Conservation (phyloP, 2,797 vertebrate genomes). For the Anguilla pacifica region DNA sequence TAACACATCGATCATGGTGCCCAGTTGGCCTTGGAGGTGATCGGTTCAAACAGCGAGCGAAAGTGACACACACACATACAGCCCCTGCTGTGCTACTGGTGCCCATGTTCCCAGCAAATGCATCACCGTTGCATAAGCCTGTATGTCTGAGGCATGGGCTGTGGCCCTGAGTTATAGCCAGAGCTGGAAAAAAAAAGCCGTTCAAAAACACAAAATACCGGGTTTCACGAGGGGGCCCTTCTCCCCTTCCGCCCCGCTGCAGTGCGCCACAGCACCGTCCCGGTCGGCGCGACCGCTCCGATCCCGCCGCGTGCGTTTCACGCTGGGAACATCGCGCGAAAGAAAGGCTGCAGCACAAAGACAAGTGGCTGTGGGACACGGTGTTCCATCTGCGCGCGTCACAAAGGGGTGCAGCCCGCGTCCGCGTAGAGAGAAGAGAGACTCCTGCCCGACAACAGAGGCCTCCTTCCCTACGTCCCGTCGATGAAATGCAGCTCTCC, state of each 20-base stretch:
- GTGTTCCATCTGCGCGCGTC: neutral
- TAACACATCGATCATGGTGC: neutral
- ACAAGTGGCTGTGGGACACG: neutral
- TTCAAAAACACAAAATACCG: neutral
- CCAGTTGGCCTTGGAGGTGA: neutral
- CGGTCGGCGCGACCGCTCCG: neutral
- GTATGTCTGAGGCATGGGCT: neutral
- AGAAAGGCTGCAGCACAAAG: neutral
- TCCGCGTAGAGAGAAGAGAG: neutral
- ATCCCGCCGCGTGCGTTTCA: neutral
- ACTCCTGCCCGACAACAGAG: neutral
- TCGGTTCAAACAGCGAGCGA: neutral
- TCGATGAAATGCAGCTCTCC: neutral
- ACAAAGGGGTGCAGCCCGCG: neutral
- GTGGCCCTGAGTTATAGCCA: slow-evolving; percentile 11
- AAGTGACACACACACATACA: neutral
- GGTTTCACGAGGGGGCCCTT: neutral
- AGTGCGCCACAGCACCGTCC: neutral
- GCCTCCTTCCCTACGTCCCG: neutral
- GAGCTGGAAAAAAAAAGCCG: neutral
- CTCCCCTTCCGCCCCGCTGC: too few relatives aligned
- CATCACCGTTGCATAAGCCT: neutral
- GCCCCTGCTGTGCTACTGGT: neutral
- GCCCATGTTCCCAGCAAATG: neutral
- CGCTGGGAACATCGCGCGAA: neutral